Percentiles rank a stretch among this genome's conserved stretches.
phyloP scores from a whole-genome alignment of 1,140 invertebrate genomes.

The Onthophagus taurus region DNA sequence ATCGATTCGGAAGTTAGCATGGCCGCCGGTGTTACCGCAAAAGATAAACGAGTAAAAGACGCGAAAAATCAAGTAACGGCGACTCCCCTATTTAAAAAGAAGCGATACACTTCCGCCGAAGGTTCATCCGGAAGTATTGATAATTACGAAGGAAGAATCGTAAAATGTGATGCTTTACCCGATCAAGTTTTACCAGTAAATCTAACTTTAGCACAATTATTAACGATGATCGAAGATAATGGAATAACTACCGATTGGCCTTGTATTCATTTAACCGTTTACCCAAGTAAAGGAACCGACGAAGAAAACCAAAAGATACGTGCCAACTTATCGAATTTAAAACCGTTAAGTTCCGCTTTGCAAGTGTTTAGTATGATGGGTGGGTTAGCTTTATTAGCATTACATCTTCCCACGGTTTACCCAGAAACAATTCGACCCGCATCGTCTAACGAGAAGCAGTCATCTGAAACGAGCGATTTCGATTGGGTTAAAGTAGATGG shows the following conservation, averaged over 20 bases:
- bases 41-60: slow-evolving; percentile 74
- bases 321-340: slow-evolving; percentile 28
- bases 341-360: slow-evolving; percentile 54
- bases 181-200: slow-evolving; percentile 31
- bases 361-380: slow-evolving; percentile 77
- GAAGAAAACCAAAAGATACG: slow-evolving; percentile 19
- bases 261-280: slow-evolving; percentile 32
- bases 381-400: slow-evolving; percentile 77
- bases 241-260: slow-evolving; percentile 29
- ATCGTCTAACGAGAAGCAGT: slow-evolving; percentile 42
- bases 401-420: slow-evolving; percentile 76
- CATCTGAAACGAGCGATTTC: slow-evolving; percentile 42
- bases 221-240: slow-evolving; percentile 31
- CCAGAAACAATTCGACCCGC: slow-evolving; percentile 55
- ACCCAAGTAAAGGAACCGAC: slow-evolving; percentile 31
- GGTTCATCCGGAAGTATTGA: slow-evolving; percentile 20
- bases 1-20: slow-evolving; percentile 57
- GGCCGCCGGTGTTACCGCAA: slow-evolving; percentile 70
- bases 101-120: slow-evolving; percentile 26
- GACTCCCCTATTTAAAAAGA: slow-evolving; percentile 33
- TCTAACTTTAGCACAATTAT: slow-evolving; percentile 32
- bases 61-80: slow-evolving; percentile 47
- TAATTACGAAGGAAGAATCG: slow-evolving; percentile 24
- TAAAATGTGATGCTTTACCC: slow-evolving; percentile 29
- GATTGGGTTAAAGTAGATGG: slow-evolving; percentile 64